These are phyloP conservation scores for Acleris cristana DNA, from an alignment of 2,888 invertebrate genomes.

Conservation along the genomic window DNA sequence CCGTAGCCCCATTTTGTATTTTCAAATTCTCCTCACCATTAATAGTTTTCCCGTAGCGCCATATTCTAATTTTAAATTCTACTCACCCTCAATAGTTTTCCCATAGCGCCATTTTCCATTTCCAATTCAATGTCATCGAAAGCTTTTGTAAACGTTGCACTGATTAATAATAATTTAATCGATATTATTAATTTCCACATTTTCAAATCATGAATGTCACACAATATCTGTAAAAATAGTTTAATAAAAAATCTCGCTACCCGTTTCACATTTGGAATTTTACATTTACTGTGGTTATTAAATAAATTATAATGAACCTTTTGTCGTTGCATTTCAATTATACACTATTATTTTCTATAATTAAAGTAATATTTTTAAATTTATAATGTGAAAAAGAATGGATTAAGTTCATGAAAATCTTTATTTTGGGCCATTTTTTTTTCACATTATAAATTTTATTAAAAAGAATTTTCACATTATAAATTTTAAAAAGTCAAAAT, in stretches of 20 bases:
- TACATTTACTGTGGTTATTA: no score
- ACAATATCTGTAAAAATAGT: conserved; percentile 7
- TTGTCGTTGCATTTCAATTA: no score
- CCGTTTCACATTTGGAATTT: no score
- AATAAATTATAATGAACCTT: no score
- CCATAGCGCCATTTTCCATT: conserved; percentile 50
- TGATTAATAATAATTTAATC: conserved; percentile 45
- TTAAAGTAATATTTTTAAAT: no score
- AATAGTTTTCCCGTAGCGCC: conserved; percentile 58
- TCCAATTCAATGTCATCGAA: conserved; percentile 60
- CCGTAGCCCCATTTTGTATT: conserved; percentile 49
- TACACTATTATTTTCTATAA: no score
- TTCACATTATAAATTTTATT: no score
- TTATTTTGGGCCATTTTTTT: no score
- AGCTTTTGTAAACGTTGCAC: conserved; percentile 41
- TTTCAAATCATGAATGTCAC: conserved; percentile 37
- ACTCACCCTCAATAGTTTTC: conserved; percentile 63
- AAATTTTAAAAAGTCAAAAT: no score
- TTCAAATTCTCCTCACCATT: conserved; percentile 53
- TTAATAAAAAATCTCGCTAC: background rate
- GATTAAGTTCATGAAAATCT: no score
- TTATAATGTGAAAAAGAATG: no score
- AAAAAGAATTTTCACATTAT: no score
- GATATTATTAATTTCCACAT: conserved; percentile 47
- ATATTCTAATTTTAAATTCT: conserved; percentile 41